Conservation (phyloP, 2,113 vertebrate species). For the Taxidea taxus region DNA sequence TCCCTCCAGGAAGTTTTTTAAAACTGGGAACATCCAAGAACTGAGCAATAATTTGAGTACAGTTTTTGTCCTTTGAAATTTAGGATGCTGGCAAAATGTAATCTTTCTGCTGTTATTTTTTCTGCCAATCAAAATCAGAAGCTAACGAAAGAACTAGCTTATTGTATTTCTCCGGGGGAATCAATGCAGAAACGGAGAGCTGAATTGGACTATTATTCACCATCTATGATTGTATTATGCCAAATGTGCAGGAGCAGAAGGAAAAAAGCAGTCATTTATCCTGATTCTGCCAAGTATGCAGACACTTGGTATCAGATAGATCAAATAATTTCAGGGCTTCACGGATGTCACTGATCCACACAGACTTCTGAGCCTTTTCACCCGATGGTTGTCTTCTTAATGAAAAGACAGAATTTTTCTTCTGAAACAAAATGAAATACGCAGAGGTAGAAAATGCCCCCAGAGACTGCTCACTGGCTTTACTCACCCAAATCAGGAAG, state of each 20-base stretch:
- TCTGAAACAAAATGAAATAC: not conserved
- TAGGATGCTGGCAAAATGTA: conserved; percentile 59
- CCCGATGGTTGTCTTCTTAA: conserved; percentile 64
- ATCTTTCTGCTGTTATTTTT: conserved; percentile 67
- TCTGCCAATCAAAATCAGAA: conserved; percentile 63
- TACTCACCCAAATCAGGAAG: conserved; percentile 10
- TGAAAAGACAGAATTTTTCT: conserved; percentile 50
- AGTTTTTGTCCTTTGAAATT: conserved; percentile 46
- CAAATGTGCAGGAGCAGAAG: conserved; percentile 48
- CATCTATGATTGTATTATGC: conserved; percentile 46
- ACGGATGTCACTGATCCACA: not conserved
- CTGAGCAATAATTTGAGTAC: conserved; percentile 45
- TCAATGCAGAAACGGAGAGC: not conserved
- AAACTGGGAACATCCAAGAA: conserved; percentile 3
- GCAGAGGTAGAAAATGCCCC: not conserved
- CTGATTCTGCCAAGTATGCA: conserved; percentile 50
- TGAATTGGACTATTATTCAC: conserved; percentile 67
- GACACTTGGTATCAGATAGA: conserved; percentile 58
- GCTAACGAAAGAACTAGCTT: conserved; percentile 35
- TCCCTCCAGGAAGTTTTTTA: conserved; percentile 30
- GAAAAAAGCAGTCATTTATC: conserved; percentile 56
- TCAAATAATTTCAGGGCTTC: conserved; percentile 59
- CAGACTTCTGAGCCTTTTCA: conserved; percentile 54
- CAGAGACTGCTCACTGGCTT: not conserved
- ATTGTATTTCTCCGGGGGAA: conserved; percentile 40